Evolutionary conservation across 2,888 invertebrate species (phyloP).

Genomic region (Encarsia formosa): DNA sequence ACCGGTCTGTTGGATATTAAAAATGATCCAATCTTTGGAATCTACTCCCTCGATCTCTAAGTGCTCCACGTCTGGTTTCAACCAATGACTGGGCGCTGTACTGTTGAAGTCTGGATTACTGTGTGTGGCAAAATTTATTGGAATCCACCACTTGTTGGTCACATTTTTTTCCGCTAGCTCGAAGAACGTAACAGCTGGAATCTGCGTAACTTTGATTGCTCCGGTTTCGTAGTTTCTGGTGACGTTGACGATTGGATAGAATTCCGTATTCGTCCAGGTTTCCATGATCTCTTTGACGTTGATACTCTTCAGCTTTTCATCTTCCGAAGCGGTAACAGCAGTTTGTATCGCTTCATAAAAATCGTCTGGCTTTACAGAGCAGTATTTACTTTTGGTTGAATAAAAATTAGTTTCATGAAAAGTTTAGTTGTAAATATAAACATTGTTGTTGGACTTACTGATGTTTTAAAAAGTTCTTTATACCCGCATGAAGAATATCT

Average conservation of each 20-base stretch:
- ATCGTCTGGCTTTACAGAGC: conserved; percentile 3
- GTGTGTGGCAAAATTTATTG: conserved; percentile 37
- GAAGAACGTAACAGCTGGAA: conserved; percentile 18
- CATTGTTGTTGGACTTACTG: conserved; percentile 15
- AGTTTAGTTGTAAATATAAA: neutral
- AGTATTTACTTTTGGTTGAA: conserved; percentile 11
- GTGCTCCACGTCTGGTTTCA: conserved; percentile 40
- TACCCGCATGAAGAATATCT: conserved; percentile 57
- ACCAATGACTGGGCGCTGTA: conserved; percentile 56
- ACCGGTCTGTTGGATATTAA: conserved; percentile 65
- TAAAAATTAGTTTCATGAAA: neutral
- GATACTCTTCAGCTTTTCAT: conserved; percentile 1
- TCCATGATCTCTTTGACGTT: conserved; percentile 23
- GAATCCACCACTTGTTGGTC: conserved; percentile 38
- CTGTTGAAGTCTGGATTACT: conserved; percentile 48
- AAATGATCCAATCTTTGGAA: conserved; percentile 57
- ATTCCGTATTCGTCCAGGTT: conserved; percentile 23
- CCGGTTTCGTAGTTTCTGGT: conserved; percentile 21
- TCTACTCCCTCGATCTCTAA: conserved; percentile 40
- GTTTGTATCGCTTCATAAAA: conserved; percentile 25
- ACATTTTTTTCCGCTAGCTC: conserved; percentile 16
- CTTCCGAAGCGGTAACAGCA: conserved; percentile 13
- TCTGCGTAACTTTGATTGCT: conserved; percentile 10
- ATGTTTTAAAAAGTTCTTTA: conserved; percentile 42
- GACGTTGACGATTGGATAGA: conserved; percentile 24